Evolutionary conservation across 1,140 invertebrate genomes (phyloP), one percentile per base, ranked within the genome.

Genomic region (Tetramorium parvispinum): DNA sequence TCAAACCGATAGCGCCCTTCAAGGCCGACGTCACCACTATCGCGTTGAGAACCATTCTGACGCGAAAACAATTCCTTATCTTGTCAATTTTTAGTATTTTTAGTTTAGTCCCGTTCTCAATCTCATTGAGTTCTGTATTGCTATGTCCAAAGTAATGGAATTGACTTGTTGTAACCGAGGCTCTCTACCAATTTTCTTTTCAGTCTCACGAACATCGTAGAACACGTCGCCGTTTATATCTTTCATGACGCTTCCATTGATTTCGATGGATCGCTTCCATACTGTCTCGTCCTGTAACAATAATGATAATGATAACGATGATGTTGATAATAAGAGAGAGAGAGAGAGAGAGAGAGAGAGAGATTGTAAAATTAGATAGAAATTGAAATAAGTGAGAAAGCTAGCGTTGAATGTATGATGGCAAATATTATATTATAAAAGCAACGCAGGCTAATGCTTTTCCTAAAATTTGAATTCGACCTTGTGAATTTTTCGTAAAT

Each of bases 11-110:
- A 0, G 97, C 97, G 43, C 96, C 95, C 92, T 97, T 97, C 75
- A 97, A 94, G 32, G 97, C 97, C 76, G 97, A 97, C 21, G 97
- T 97, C 65, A 97, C 96, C 59, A 97, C 95, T 40, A 98, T 95
- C 4, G 97, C 96, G 92, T 96, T 97, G 7, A 98, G 95, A 91
- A 97, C 97, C 97, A 97, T 98, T 82, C n/a, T 87, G 55, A 2
- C 4, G 3, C 46, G 10, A 13, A 21, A n/a, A 6, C 3, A 59
- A 11, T 0, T 11, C 16, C 5, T 32, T 4, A 27, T n/a, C 0
- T 13, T 24, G 11, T 2, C 21, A 78, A 76, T 32, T 85, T 81
- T 46, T 53, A 75, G 3, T 57, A 18, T 46, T 51, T 87, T 61
- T 68, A 43, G 61, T 68, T 5, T 40, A 8, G n/a, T 53, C 18